Conservation (phyloP, 2,888 invertebrate genomes). For the Steinernema carpocapsae region DNA sequence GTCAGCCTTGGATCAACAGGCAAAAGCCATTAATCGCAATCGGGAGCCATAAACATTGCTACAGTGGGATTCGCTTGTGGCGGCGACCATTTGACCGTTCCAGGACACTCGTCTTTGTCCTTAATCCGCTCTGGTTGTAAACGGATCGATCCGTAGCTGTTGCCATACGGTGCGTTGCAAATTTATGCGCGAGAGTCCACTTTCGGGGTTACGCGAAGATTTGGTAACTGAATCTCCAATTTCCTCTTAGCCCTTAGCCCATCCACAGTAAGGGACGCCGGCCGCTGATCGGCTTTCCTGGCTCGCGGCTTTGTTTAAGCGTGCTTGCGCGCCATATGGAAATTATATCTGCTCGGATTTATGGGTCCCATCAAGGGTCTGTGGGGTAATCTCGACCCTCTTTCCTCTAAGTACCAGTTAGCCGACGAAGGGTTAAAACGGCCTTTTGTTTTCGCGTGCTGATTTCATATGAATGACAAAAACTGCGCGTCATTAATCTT, state of each 20-base stretch:
- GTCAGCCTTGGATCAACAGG: neutral
- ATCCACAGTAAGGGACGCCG: conserved; percentile 3
- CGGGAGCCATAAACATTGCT: conserved; percentile 19
- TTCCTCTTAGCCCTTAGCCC: too few species aligned
- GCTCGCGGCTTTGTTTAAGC: conserved; percentile 28
- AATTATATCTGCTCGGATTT: conserved; percentile 24
- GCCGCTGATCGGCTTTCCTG: too few species aligned
- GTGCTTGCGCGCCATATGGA: conserved; percentile 23
- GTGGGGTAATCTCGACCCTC: neutral
- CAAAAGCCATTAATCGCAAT: neutral
- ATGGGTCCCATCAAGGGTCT: neutral
- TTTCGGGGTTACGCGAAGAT: neutral
- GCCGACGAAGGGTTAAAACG: neutral
- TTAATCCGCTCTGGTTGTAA: conserved; percentile 21
- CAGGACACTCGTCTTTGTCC: neutral
- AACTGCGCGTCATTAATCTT: conserved; percentile 22
- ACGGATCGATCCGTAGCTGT: neutral
- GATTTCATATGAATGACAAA: neutral
- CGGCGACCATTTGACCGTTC: conserved; percentile 22
- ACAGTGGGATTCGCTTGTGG: neutral
- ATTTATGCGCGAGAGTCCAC: conserved; percentile 12
- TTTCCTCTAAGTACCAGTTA: neutral
- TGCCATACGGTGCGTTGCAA: neutral
- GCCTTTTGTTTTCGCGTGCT: neutral
- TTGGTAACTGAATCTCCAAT: neutral